phyloP scores from a whole-genome alignment of 2,113 vertebrate genomes.

The Pomatorhinus ruficollis region DNA sequence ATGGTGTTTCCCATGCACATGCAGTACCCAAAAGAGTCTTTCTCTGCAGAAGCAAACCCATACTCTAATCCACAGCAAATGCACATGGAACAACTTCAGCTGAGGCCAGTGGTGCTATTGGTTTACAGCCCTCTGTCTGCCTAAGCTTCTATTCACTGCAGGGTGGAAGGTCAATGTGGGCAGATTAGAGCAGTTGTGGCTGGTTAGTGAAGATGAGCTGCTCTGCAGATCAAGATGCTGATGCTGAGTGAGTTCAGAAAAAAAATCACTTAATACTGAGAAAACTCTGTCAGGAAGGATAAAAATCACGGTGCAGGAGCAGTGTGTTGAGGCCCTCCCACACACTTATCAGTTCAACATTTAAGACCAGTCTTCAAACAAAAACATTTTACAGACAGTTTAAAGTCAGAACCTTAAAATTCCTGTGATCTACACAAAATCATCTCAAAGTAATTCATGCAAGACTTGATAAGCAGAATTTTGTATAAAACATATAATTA shows the following conservation, averaged over 20 bases:
- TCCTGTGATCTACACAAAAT: not conserved
- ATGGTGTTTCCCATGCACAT: conserved; percentile 68
- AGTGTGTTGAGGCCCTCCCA: conserved; percentile 74
- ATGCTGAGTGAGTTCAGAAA: conserved; percentile 25
- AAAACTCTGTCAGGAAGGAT: conserved; percentile 71
- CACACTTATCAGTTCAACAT: conserved; percentile 76
- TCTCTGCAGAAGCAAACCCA: conserved; percentile 71
- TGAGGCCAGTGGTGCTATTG: conserved; percentile 54
- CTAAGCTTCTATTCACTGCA: conserved; percentile 64
- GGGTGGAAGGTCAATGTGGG: conserved; percentile 76
- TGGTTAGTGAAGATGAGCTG: conserved; percentile 37
- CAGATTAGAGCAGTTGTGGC: conserved; percentile 63
- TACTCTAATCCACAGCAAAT: conserved; percentile 73
- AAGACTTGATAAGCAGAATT: not conserved
- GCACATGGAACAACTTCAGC: conserved; percentile 69
- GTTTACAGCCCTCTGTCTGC: conserved; percentile 63
- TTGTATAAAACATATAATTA: not conserved
- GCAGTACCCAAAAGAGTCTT: conserved; percentile 68
- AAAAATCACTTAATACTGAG: conserved; percentile 58
- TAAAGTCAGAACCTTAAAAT: conserved; percentile 1
- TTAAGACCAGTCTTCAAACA: conserved; percentile 64
- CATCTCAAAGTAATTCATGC: not conserved
- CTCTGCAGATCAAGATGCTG: conserved; percentile 49
- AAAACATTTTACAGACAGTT: conserved; percentile 14
- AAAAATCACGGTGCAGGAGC: conserved; percentile 72